A percentile compares a stretch with the other conserved stretches of the same genome.
Conservation (phyloP, 2,113 vertebrate species). For the Tenrec ecaudatus region DNA sequence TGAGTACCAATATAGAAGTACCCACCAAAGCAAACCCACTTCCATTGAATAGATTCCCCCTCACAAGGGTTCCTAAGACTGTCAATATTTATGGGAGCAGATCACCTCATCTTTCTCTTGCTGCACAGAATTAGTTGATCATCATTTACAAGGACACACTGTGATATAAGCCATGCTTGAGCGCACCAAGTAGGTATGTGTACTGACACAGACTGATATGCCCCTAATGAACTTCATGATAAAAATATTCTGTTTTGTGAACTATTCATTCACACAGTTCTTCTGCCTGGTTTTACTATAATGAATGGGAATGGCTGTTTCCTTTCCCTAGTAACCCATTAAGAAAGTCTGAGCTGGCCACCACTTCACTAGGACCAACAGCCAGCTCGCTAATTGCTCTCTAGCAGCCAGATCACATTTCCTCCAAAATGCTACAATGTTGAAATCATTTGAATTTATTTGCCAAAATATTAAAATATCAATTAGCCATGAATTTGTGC, state of each 20-base stretch:
- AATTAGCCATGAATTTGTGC: neutral
- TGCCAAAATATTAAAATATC: neutral
- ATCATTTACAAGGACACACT: neutral
- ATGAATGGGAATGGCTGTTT: neutral
- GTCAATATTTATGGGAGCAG: too few relatives aligned
- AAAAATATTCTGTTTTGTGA: neutral
- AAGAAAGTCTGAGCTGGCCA: conserved; percentile 17
- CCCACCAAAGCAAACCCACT: too few relatives aligned
- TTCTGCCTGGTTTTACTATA: conserved; percentile 49
- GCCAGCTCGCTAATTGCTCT: neutral
- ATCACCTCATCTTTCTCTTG: too few relatives aligned
- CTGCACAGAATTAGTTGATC: neutral
- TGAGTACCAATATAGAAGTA: neutral
- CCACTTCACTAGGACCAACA: neutral
- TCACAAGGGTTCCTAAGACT: too few relatives aligned
- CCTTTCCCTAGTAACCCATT: neutral
- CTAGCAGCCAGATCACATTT: neutral
- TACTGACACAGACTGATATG: neutral
- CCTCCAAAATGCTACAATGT: neutral
- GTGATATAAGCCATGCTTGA: neutral
- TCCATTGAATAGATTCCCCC: too few relatives aligned
- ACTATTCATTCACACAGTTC: neutral
- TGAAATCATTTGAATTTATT: neutral
- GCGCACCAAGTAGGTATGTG: neutral
- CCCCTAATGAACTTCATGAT: neutral